Conservation (phyloP, 2,113 vertebrate genomes). For the Onychostoma macrolepis region DNA sequence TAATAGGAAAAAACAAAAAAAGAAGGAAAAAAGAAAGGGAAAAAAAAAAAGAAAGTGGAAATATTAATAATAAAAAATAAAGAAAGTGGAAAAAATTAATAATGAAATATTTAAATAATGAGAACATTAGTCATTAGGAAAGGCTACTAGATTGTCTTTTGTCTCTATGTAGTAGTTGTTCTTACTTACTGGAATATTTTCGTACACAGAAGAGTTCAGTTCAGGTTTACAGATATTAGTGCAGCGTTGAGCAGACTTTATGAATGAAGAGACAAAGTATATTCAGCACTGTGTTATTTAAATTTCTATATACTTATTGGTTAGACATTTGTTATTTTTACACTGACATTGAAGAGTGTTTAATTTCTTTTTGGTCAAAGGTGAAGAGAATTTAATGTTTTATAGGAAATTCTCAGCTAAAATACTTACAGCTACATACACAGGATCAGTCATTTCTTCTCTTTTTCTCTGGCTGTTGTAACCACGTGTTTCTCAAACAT, state of each 20-base stretch:
- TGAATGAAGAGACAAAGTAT: not conserved
- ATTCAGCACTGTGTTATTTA: not conserved
- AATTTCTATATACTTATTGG: not conserved
- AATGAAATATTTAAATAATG: not conserved
- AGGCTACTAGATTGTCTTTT: not conserved
- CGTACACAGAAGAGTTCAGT: not conserved
- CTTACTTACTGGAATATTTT: not conserved
- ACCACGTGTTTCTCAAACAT: too few relatives aligned
- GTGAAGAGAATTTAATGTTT: too few relatives aligned
- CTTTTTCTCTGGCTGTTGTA: too few relatives aligned
- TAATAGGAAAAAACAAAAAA: not conserved
- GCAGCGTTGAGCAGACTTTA: not conserved
- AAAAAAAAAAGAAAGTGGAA: not conserved
- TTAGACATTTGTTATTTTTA: not conserved
- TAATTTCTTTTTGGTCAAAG: too few relatives aligned
- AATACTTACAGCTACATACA: too few relatives aligned
- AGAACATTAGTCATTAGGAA: not conserved
- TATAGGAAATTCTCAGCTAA: too few relatives aligned
- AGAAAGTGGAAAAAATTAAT: not conserved
- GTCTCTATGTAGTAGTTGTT: not conserved
- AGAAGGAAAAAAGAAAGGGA: not conserved
- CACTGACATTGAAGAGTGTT: too few relatives aligned
- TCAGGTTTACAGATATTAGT: not conserved
- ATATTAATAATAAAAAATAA: not conserved
- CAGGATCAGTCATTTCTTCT: too few relatives aligned